A percentile compares a stretch with the other conserved stretches of the same genome.
These are phyloP conservation scores for Nerophis lumbriciformis DNA, from an alignment of 2,113 vertebrate species.

Conservation along the genomic window DNA sequence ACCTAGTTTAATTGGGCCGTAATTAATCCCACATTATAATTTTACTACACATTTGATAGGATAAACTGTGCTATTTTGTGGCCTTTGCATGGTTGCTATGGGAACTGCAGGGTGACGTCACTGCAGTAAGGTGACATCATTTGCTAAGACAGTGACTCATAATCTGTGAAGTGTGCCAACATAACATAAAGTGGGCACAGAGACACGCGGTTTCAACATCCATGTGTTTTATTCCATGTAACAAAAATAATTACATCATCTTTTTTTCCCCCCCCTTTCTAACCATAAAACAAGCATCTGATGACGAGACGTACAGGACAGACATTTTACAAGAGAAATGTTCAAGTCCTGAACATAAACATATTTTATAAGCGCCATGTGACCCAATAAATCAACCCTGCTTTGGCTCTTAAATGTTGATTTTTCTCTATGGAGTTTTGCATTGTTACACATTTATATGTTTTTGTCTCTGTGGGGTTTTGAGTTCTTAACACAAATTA, in stretches of 20 bases:
- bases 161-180: slow-evolving; percentile 21
- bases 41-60: too few relatives aligned
- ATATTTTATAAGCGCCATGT: slow-evolving; percentile 1
- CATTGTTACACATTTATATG: neutral
- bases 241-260: slow-evolving; percentile 75
- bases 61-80: neutral
- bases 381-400: slow-evolving; percentile 10
- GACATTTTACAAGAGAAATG: slow-evolving; percentile 59
- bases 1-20: neutral
- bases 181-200: neutral
- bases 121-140: slow-evolving; percentile 63
- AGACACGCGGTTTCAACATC: slow-evolving; percentile 44
- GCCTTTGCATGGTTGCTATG: slow-evolving; percentile 54
- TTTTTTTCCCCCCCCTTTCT: slow-evolving; percentile 63
- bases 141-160: slow-evolving; percentile 62
- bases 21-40: slow-evolving; percentile 13
- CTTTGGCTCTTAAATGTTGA: slow-evolving; percentile 35
- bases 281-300: slow-evolving; percentile 49
- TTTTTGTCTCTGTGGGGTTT: too few relatives aligned
- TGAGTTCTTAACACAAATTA: neutral
- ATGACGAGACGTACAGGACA: slow-evolving; percentile 46
- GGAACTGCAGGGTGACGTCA: slow-evolving; percentile 68
- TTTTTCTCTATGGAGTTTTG: neutral
- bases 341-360: slow-evolving; percentile 23
- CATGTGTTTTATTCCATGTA: slow-evolving; percentile 75